Evolutionary conservation across 1,140 invertebrate species (phyloP).

Genomic region (Oryctes rhinoceros): DNA sequence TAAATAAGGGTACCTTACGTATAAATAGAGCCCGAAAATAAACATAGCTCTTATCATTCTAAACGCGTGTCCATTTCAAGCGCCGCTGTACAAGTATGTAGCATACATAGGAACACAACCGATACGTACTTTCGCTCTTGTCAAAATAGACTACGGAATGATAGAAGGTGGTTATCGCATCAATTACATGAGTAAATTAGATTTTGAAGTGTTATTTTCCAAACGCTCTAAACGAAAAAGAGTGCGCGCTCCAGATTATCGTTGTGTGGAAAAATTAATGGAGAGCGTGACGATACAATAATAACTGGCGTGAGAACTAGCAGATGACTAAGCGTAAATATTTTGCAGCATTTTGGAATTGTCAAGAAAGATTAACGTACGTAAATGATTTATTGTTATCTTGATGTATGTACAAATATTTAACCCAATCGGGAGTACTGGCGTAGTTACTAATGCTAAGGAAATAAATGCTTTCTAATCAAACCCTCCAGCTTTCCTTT

Average conservation of each 20-base stretch:
- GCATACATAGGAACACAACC: no score
- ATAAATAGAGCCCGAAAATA: neutral
- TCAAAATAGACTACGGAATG: neutral
- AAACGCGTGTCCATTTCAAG: conserved; percentile 13
- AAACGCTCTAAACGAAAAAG: neutral
- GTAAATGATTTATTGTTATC: no score
- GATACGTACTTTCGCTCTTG: no score
- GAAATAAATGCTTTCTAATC: no score
- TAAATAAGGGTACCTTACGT: neutral
- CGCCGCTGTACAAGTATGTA: neutral
- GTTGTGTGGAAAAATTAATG: neutral
- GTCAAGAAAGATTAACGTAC: no score
- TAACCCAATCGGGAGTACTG: no score
- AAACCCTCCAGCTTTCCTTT: no score
- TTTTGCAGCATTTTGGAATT: neutral
- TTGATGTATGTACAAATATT: no score
- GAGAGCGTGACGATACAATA: neutral
- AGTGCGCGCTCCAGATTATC: neutral
- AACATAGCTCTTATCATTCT: neutral
- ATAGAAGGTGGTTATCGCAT: neutral
- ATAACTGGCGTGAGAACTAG: neutral
- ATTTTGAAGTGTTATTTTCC: neutral
- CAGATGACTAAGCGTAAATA: neutral
- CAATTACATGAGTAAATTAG: neutral
- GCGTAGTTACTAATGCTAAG: no score